A percentile compares a stretch with the other conserved stretches of the same genome.
Evolutionary conservation across 2,888 invertebrate species (phyloP).

Genomic region (Cryptophagus acutangulus): DNA sequence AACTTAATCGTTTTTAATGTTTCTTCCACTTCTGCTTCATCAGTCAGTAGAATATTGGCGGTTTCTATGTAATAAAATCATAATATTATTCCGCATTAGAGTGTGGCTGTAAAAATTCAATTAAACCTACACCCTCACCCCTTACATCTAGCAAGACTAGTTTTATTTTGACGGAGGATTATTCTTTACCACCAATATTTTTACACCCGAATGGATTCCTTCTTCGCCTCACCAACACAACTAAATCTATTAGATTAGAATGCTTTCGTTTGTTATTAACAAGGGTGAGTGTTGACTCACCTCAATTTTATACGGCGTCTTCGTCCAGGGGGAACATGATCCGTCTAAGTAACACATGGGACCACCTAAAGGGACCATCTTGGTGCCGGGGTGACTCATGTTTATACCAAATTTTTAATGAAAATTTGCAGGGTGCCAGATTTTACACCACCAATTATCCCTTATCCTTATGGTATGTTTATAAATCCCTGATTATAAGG

Average conservation of each 20-base stretch:
- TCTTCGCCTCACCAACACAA: constrained; percentile 21
- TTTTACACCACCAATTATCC: constrained; percentile 18
- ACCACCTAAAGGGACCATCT: constrained; percentile 20
- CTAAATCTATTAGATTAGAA: constrained; percentile 30
- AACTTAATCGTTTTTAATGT: no score
- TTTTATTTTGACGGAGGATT: constrained; percentile 10
- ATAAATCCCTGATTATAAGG: no score
- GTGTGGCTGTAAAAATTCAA: constrained; percentile 14
- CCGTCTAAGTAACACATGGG: constrained; percentile 28
- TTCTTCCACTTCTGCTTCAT: no score
- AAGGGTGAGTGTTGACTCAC: constrained; percentile 28
- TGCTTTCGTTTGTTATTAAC: constrained; percentile 30
- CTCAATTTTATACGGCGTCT: constrained; percentile 13
- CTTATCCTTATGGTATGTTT: constrained; percentile 21
- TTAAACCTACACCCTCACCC: constrained; percentile 11
- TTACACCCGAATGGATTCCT: constrained; percentile 23
- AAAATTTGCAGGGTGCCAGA: constrained; percentile 13
- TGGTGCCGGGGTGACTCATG: constrained; percentile 9
- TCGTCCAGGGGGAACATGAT: constrained; percentile 16
- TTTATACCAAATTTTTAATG: constrained; percentile 12
- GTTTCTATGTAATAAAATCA: no score
- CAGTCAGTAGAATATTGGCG: no score
- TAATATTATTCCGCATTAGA: no score
- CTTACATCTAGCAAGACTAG: constrained; percentile 4
- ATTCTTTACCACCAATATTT: constrained; percentile 20